A percentile compares a stretch with the other conserved stretches of the same genome.
Conservation (phyloP, 1,140 invertebrate species). For the Nasonia vitripennis region DNA sequence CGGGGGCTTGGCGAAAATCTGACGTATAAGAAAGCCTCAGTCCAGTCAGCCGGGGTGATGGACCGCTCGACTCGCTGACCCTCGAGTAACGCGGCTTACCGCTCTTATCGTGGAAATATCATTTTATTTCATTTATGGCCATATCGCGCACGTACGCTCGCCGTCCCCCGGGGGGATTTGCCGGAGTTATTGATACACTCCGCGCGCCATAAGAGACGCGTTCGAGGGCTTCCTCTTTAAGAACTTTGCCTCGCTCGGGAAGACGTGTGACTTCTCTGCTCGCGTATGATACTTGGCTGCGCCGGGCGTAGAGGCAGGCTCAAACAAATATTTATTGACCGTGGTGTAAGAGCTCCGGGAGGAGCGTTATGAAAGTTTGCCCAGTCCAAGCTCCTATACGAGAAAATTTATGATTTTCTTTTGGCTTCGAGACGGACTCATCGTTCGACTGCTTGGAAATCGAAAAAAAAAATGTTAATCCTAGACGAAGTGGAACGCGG, state of each 20-base stretch:
- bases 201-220: background rate
- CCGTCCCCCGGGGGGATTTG: constrained; percentile 43
- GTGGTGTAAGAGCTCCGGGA: background rate
- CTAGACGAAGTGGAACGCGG: too few relatives aligned
- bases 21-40: constrained; percentile 69
- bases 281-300: background rate
- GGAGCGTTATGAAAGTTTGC: constrained; percentile 22
- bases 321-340: constrained; percentile 47
- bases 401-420: background rate
- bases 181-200: constrained; percentile 51
- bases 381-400: background rate
- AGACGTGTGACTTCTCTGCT: constrained; percentile 10
- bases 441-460: too few relatives aligned
- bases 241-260: background rate
- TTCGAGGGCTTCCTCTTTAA: constrained; percentile 34
- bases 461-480: too few relatives aligned
- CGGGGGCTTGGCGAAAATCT: constrained; percentile 54
- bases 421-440: background rate
- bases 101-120: constrained; percentile 74
- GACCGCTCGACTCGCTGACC: constrained; percentile 63
- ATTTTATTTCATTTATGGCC: constrained; percentile 75
- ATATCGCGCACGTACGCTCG: constrained; percentile 58
- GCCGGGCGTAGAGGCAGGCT: background rate
- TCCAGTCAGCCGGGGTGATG: background rate
- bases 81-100: constrained; percentile 70